Base-by-base conservation (phyloP, 2,888 invertebrate genomes). In the Cheilosia variabilis region DNA sequence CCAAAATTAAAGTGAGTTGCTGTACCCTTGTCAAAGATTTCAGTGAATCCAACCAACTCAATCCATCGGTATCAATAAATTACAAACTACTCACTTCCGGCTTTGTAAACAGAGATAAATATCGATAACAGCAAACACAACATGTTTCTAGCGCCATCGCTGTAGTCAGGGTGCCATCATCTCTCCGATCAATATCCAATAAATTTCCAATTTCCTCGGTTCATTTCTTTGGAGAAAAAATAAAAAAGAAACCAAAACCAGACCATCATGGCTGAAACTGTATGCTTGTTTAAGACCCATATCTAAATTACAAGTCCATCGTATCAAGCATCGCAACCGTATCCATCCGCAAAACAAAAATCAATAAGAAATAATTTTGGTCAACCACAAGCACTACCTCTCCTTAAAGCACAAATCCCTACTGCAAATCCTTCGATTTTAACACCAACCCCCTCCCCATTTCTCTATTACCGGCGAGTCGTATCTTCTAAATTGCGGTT, bases 301-400 rank as follows among this genome's bases (percentile, higher is more conserved):
- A 27, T 24, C 66, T 53, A 41, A 47, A 47, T 24, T 24, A 47
- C 22, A 37, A 10, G 52, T 41, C n/a, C 17, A 60, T 27, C 37
- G 57, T 34, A 47, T 47, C 45, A 69, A 69, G 6, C 57, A 34
- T 47, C 34, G 47, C 22, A 47, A 45, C 43, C 57, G 62, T 62
- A 43, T 62, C 10, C 66, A 19, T 50, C 41, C 10, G 19, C 55
- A 75, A 24, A 53, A 69, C 50, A 65, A 71, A 79, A 72, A 72
- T 71, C 78, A 79, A 79, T 71, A 78, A 57, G 47, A 69, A 69
- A 55, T 57, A 55, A 69, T 71, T 55, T 62, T 63, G 77, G 69
- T 63, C 60, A 77, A 77, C 77, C 77, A 27, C 69, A 77, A 55
- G 31, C 31, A 58, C 52, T 43, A 66, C 27, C 75, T 22, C 41